Evolutionary conservation across 2,113 vertebrate genomes (phyloP).

Genomic region (Brienomyrus longianalis): DNA sequence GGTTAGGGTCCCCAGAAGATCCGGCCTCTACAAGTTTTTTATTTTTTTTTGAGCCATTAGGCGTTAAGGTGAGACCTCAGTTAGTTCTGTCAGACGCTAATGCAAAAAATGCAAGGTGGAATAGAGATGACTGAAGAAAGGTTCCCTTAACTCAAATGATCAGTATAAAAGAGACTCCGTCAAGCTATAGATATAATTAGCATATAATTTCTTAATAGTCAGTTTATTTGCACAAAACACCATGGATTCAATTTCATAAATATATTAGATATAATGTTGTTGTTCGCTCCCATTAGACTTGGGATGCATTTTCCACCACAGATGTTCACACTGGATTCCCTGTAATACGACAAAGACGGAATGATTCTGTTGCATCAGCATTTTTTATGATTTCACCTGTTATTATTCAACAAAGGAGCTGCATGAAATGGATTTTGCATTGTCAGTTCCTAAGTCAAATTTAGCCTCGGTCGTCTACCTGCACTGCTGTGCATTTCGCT

Average conservation of each 20-base stretch:
- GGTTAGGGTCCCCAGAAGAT: neutral
- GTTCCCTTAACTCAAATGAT: neutral
- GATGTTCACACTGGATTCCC: neutral
- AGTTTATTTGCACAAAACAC: neutral
- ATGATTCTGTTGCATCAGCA: neutral
- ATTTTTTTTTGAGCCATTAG: neutral
- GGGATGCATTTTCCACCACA: neutral
- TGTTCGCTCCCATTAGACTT: neutral
- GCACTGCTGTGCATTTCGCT: neutral
- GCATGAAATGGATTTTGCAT: neutral
- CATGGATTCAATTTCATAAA: neutral
- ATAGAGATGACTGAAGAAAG: neutral
- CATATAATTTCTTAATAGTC: neutral
- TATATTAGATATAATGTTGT: neutral
- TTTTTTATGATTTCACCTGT: neutral
- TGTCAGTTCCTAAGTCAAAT: neutral
- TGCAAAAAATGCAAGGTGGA: neutral
- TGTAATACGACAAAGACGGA: neutral
- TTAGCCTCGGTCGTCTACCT: neutral
- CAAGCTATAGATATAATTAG: neutral
- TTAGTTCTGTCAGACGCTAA: neutral
- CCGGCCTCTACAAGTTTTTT: neutral
- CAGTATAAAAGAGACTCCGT: neutral
- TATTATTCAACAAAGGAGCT: neutral
- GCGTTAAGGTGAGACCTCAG: neutral